Percentiles rank a stretch among this genome's conserved stretches.
phyloP scores from a whole-genome alignment of 2,888 invertebrate species.

The Andrena praecox region DNA sequence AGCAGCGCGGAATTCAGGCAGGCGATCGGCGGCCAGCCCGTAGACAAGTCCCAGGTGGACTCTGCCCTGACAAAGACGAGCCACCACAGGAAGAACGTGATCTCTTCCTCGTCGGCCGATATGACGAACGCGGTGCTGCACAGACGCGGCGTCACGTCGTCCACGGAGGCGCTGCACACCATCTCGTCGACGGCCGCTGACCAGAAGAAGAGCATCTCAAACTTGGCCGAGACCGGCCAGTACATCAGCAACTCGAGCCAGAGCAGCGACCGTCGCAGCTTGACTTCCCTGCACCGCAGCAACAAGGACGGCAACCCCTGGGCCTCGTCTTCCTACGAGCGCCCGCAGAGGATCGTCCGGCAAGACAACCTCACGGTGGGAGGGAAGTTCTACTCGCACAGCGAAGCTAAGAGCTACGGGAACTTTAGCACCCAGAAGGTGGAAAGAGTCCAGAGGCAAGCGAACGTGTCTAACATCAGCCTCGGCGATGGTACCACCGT shows the following conservation, averaged over 20 bases:
- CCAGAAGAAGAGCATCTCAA: slow-evolving; percentile 92
- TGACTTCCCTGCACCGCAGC: slow-evolving; percentile 92
- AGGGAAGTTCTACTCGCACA: slow-evolving; percentile 90
- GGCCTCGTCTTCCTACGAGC: slow-evolving; percentile 86
- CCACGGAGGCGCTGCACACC: slow-evolving; percentile 91
- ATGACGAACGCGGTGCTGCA: slow-evolving; percentile 92
- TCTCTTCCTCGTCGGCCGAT: slow-evolving; percentile 90
- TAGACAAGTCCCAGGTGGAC: slow-evolving; percentile 66
- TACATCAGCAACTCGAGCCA: slow-evolving; percentile 89
- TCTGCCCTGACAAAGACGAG: slow-evolving; percentile 69
- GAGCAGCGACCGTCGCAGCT: slow-evolving; percentile 90
- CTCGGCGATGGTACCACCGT: slow-evolving; percentile 89
- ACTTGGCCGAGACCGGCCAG: slow-evolving; percentile 91
- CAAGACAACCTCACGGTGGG: slow-evolving; percentile 90
- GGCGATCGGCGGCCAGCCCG: slow-evolving; percentile 83
- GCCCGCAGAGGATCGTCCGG: slow-evolving; percentile 88
- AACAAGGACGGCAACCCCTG: slow-evolving; percentile 87
- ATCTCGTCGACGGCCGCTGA: slow-evolving; percentile 91
- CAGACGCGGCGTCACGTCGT: slow-evolving; percentile 89
- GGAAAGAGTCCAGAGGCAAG: slow-evolving; percentile 87
- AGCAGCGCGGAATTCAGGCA: slow-evolving; percentile 87
- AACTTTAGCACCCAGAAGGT: slow-evolving; percentile 87
- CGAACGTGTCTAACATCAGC: slow-evolving; percentile 91
- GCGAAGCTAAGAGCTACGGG: slow-evolving; percentile 90
- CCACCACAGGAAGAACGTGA: slow-evolving; percentile 91